These are phyloP conservation scores for Dunckerocampus dactyliophorus DNA, from an alignment of 2,113 vertebrate species.

Conservation along the genomic window DNA sequence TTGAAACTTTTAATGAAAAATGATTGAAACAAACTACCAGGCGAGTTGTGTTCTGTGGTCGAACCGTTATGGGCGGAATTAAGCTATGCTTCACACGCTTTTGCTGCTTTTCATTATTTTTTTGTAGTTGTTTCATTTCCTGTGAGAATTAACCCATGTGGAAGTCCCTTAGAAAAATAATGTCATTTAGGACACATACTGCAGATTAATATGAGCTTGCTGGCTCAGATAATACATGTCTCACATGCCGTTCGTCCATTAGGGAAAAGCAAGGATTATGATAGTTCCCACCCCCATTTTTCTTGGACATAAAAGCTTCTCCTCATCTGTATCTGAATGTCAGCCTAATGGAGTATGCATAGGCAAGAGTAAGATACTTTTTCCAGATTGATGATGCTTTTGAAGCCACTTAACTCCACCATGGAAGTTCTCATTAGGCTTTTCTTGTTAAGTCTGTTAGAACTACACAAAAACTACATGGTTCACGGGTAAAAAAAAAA, in stretches of 20 bases:
- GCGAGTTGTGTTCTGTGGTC: slow-evolving; percentile 44
- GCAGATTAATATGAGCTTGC: slow-evolving; percentile 40
- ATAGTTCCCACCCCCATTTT: neutral
- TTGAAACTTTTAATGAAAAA: slow-evolving; percentile 54
- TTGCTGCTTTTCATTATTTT: slow-evolving; percentile 19
- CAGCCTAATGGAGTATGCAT: slow-evolving; percentile 1
- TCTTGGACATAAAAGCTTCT: slow-evolving; percentile 42
- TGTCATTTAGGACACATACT: slow-evolving; percentile 27
- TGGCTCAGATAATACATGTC: slow-evolving; percentile 34
- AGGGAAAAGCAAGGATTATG: slow-evolving; percentile 20
- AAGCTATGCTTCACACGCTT: slow-evolving; percentile 41
- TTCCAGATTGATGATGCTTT: no score
- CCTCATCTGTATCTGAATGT: slow-evolving; percentile 40
- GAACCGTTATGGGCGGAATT: slow-evolving; percentile 39
- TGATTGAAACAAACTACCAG: slow-evolving; percentile 42
- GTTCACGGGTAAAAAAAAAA: no score
- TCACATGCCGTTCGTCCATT: slow-evolving; percentile 22
- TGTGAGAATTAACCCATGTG: slow-evolving; percentile 40
- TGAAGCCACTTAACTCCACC: no score
- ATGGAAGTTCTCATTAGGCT: no score
- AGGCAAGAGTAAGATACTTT: no score
- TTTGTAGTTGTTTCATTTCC: slow-evolving; percentile 22
- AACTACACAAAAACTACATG: no score
- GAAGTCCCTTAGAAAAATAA: slow-evolving; percentile 19
- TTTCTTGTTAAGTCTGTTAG: no score